Evolutionary conservation across 2,888 invertebrate genomes (phyloP).

Genomic region (Teleiodes luculella): DNA sequence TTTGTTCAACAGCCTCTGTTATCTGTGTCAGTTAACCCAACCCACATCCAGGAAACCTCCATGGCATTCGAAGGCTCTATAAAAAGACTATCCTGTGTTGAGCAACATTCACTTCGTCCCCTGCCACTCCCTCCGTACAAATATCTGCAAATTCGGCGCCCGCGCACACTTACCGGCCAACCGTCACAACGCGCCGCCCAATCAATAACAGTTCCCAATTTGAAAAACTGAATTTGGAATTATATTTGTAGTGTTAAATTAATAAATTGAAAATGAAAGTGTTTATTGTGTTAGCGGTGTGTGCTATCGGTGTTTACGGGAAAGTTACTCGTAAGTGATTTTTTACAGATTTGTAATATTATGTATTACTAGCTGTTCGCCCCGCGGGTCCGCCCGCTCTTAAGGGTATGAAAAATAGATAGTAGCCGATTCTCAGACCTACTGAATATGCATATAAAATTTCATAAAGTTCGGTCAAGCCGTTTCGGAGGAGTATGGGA

Average conservation of each 20-base stretch:
- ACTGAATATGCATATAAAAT: no score
- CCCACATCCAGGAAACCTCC: background rate
- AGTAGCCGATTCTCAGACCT: no score
- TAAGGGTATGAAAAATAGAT: no score
- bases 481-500: no score
- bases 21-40: background rate
- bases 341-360: background rate
- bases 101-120: constrained; percentile 13
- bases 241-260: background rate
- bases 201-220: constrained; percentile 8
- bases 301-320: constrained; percentile 46
- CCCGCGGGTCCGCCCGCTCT: no score
- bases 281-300: constrained; percentile 42
- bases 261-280: constrained; percentile 47
- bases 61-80: background rate
- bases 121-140: constrained; percentile 55
- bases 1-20: background rate
- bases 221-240: constrained; percentile 3
- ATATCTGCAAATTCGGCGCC: constrained; percentile 58
- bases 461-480: no score
- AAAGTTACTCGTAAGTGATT: constrained; percentile 63
- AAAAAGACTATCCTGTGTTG: constrained; percentile 14
- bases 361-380: no score
- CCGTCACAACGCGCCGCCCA: constrained; percentile 41
- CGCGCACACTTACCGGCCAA: constrained; percentile 51